Percentiles rank a stretch among this genome's conserved stretches.
These are phyloP conservation scores for Mimas tiliae DNA, from an alignment of 2,888 invertebrate genomes.

Conservation along the genomic window DNA sequence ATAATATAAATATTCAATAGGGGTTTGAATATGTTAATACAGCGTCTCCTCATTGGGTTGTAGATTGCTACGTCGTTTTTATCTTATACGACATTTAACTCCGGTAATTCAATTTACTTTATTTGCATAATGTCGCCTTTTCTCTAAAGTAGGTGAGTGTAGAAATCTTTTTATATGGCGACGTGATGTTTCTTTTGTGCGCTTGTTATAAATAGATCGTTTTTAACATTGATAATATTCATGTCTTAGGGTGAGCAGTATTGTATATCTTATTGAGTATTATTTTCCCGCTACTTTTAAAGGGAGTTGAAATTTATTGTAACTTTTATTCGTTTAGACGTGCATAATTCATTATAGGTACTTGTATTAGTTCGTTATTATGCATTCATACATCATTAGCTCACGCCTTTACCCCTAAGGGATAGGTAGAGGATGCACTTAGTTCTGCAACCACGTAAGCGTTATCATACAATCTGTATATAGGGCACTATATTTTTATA, in stretches of 20 bases:
- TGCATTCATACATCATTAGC: neutral
- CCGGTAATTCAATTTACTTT: constrained; percentile 84
- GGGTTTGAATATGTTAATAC: constrained; percentile 82
- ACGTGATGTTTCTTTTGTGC: constrained; percentile 45
- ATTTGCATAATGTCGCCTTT: constrained; percentile 81
- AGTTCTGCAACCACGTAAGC: too few relatives aligned
- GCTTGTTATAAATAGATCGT: constrained; percentile 32
- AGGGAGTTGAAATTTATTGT: neutral
- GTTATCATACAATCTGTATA: too few relatives aligned
- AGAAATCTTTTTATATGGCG: constrained; percentile 62
- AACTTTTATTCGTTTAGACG: neutral
- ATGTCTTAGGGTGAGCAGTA: constrained; percentile 1
- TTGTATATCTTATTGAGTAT: neutral
- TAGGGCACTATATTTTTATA: too few relatives aligned
- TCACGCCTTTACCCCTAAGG: too few relatives aligned
- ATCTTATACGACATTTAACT: constrained; percentile 85
- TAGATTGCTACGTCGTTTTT: constrained; percentile 84
- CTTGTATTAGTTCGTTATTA: neutral
- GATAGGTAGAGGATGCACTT: too few relatives aligned
- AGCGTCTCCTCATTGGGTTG: constrained; percentile 81
- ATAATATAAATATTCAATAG: constrained; percentile 83
- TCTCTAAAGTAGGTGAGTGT: constrained; percentile 81
- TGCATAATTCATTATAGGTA: neutral
- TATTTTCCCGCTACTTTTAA: neutral
- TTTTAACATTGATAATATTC: constrained; percentile 14